Percentiles rank a stretch among this genome's conserved stretches.
These are phyloP conservation scores for Platysternon megacephalum DNA, from an alignment of 2,113 vertebrate genomes.

Conservation along the genomic window DNA sequence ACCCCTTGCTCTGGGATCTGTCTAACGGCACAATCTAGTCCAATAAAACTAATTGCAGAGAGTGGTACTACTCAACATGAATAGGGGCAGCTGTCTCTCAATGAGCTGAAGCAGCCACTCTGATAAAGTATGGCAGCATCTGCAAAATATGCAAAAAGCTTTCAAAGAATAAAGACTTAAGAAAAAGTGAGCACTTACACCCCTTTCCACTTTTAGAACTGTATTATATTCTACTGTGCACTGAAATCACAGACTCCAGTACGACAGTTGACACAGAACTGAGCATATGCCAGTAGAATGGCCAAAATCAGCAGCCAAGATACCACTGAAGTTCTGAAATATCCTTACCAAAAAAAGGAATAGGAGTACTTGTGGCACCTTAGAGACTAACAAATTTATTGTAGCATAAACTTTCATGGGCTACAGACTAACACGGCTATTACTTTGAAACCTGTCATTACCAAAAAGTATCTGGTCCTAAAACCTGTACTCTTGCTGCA, in stretches of 20 bases:
- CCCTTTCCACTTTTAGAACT: constrained; percentile 67
- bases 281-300: neutral
- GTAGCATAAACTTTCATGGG: no score
- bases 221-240: neutral
- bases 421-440: no score
- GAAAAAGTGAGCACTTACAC: constrained; percentile 28
- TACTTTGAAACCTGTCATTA: no score
- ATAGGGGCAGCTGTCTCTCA: neutral
- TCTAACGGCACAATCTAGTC: neutral
- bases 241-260: constrained; percentile 14
- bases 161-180: constrained; percentile 30
- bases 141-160: constrained; percentile 21
- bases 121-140: constrained; percentile 39
- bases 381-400: no score
- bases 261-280: constrained; percentile 32
- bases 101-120: constrained; percentile 25
- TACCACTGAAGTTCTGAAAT: neutral
- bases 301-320: constrained; percentile 22
- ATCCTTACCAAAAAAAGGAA: neutral
- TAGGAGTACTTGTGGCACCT: no score
- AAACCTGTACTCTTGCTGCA: constrained; percentile 16
- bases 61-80: neutral
- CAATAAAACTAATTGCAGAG: neutral
- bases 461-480: neutral
- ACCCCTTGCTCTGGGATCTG: neutral